These are phyloP conservation scores for Caenorhabditis remanei DNA, from an alignment of 1,140 invertebrate species.

Conservation along the genomic window DNA sequence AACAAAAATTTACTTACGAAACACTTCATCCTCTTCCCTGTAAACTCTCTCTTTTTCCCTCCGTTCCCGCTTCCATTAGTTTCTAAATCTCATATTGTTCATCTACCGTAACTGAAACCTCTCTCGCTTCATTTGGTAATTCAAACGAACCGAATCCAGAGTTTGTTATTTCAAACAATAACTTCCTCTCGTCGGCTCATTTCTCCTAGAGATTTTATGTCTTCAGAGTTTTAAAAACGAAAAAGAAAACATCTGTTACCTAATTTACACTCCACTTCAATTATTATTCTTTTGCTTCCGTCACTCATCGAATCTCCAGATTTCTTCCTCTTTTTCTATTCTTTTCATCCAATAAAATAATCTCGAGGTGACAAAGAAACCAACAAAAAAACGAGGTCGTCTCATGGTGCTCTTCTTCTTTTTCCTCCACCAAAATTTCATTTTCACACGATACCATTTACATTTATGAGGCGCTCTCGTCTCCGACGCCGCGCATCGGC, in stretches of 20 bases:
- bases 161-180: not conserved
- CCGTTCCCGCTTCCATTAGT: not conserved
- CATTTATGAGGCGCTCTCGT: constrained; percentile 46
- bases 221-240: not conserved
- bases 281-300: not conserved
- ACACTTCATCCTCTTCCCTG: not conserved
- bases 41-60: not conserved
- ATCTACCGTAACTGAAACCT: not conserved
- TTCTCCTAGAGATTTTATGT: not conserved
- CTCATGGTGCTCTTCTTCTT: not conserved
- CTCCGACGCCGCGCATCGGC: not conserved
- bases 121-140: constrained; percentile 6
- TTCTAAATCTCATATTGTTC: not conserved
- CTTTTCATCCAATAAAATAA: not conserved
- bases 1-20: constrained; percentile 15
- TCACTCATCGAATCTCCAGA: not conserved
- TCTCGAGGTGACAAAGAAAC: not conserved
- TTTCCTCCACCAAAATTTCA: constrained; percentile 41
- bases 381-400: not conserved
- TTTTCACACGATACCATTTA: constrained; percentile 56
- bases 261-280: constrained; percentile 43
- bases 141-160: constrained; percentile 13
- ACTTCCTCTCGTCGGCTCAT: not conserved
- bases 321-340: not conserved
- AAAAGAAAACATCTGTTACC: constrained; percentile 24